phyloP scores from a whole-genome alignment of 2,113 vertebrate genomes.

The Trogon melanurus region DNA sequence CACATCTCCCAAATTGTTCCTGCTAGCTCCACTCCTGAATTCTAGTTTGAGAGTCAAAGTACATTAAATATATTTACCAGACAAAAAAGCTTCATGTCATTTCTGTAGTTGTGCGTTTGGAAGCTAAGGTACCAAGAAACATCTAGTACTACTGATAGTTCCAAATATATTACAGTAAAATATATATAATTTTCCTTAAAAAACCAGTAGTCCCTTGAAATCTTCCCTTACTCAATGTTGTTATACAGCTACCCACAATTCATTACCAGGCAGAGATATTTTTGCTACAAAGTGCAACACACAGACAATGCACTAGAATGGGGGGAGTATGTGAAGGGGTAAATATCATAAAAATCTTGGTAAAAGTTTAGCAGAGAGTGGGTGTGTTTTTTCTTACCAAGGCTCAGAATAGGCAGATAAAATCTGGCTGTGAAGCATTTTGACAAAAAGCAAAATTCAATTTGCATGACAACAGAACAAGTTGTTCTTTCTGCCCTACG shows the following conservation, averaged over 20 bases:
- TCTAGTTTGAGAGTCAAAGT: background rate
- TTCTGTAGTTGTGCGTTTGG: background rate
- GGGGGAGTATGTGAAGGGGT: background rate
- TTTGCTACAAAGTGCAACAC: background rate
- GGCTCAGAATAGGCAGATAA: constrained; percentile 37
- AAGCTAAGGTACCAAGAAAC: background rate
- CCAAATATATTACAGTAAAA: background rate
- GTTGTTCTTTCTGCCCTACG: constrained; percentile 41
- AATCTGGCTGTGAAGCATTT: constrained; percentile 37
- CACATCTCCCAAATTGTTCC: background rate
- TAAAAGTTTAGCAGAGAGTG: background rate
- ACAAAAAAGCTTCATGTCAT: background rate
- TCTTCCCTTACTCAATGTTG: background rate
- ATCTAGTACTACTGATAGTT: background rate
- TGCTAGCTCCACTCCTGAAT: background rate
- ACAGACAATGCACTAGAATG: background rate
- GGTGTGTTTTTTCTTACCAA: constrained; percentile 43
- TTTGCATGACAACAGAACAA: constrained; percentile 62
- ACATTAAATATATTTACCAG: background rate
- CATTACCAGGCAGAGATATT: background rate
- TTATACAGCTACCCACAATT: background rate
- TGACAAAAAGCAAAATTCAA: constrained; percentile 61
- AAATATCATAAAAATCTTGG: background rate
- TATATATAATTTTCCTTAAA: background rate
- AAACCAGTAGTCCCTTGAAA: background rate